Evolutionary conservation across 2,888 invertebrate species (phyloP), one percentile per base, ranked within the genome.

Genomic region (Pocota personata): DNA sequence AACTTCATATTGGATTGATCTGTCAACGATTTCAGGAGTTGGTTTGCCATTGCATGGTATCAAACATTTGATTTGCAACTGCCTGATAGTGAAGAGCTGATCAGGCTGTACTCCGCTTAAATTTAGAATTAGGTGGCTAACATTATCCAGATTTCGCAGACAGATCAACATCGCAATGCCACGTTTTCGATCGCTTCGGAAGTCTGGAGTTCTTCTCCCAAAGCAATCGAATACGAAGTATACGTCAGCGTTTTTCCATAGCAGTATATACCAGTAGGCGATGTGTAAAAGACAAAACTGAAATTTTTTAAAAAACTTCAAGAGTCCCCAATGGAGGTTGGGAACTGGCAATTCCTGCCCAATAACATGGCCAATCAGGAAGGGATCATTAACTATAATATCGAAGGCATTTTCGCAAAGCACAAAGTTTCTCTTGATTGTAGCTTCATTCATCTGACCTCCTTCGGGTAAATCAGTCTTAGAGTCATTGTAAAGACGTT

Each of bases 181-280:
- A 4, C 82, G 80, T 0, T 90, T 89, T 2, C 32, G 60, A 66
- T 89, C 89, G 0, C 87, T 24, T 1, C 75, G 76, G 6, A 91
- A 87, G 7, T 90, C 89, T 0, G 77, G 78, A 12, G 52, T 24
- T 2, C 90, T 88, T 2, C 92, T 88, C 0, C 92, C 92, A 77
- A 90, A 90, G 40, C 90, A 88, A 79, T 92, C 92, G 30, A 92
- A 89, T 0, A 92, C 88, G 87, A 92, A 90, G 87, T 89, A 92
- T 1, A 89, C 87, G 1, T 89, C 90, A 0, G 69, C 67, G 1
- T 90, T 89, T 37, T 88, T 90, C 92, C 92, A 92, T 3, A 92
- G 88, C 19, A 92, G 60, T n/a, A 89, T 52, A 87, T 92, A 92
- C 77, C 88, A 89, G n/a, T 82, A 66, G 0, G 84, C 88, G 0